phyloP scores from a whole-genome alignment of 2,888 invertebrate genomes.

The Nipponacmea schrenckii region DNA sequence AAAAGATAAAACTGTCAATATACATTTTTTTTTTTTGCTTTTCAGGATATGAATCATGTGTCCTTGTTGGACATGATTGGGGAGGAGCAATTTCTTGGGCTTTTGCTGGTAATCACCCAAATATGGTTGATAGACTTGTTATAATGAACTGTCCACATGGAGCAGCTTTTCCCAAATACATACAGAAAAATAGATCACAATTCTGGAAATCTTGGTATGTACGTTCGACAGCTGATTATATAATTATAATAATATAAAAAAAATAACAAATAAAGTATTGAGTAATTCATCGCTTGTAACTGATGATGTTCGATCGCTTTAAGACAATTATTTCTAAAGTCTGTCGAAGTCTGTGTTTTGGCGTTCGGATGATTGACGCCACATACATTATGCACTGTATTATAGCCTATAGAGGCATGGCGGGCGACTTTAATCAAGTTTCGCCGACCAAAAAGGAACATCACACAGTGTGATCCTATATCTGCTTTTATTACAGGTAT shows the following conservation, averaged over 20 bases:
- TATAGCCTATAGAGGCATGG: no score
- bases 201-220: conserved; percentile 44
- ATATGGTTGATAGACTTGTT: conserved; percentile 76
- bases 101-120: conserved; percentile 74
- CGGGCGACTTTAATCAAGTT: no score
- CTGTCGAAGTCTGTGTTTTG: neutral
- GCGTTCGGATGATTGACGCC: no score
- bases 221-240: neutral
- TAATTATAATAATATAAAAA: no score
- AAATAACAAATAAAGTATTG: no score
- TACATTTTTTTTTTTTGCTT: no score
- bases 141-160: conserved; percentile 78
- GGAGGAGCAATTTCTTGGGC: conserved; percentile 80
- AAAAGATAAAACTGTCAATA: no score
- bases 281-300: no score
- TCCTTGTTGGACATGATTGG: conserved; percentile 77
- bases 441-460: no score
- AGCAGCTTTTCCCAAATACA: conserved; percentile 70
- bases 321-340: neutral
- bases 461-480: no score
- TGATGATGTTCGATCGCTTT: neutral
- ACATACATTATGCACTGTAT: no score
- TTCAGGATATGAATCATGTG: conserved; percentile 64
- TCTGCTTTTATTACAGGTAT: conserved; percentile 38
- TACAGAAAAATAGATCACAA: conserved; percentile 64